Conservation (phyloP, 2,113 vertebrate genomes). For the Puntigrus tetrazona region DNA sequence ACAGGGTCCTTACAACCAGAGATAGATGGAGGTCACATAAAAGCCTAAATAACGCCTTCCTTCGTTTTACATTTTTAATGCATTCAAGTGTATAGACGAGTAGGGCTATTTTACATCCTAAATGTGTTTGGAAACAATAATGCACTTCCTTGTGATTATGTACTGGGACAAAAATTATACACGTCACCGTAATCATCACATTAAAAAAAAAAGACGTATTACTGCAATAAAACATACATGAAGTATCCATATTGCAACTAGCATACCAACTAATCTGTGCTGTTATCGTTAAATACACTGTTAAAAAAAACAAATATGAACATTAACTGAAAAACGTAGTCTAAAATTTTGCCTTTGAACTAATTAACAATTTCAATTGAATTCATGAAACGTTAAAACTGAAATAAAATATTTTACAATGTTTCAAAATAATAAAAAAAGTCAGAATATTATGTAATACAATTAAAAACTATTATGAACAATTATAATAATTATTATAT, state of each 20-base stretch:
- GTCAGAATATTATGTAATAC: neutral
- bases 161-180: neutral
- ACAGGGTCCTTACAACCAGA: neutral
- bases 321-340: too few species aligned
- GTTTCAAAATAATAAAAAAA: neutral
- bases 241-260: neutral
- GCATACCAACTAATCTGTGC: neutral
- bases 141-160: neutral
- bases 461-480: neutral
- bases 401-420: too few species aligned
- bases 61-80: neutral
- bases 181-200: neutral
- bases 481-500: too few species aligned
- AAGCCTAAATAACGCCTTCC: neutral
- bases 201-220: neutral
- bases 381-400: too few species aligned
- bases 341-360: neutral
- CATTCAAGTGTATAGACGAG: neutral
- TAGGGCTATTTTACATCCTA: neutral
- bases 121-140: neutral
- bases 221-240: too few species aligned
- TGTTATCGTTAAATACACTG: neutral
- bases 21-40: neutral
- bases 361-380: neutral
- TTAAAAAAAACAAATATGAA: too few species aligned